Conservation (phyloP, 1,140 invertebrate genomes). For the Bombus waltoni region DNA sequence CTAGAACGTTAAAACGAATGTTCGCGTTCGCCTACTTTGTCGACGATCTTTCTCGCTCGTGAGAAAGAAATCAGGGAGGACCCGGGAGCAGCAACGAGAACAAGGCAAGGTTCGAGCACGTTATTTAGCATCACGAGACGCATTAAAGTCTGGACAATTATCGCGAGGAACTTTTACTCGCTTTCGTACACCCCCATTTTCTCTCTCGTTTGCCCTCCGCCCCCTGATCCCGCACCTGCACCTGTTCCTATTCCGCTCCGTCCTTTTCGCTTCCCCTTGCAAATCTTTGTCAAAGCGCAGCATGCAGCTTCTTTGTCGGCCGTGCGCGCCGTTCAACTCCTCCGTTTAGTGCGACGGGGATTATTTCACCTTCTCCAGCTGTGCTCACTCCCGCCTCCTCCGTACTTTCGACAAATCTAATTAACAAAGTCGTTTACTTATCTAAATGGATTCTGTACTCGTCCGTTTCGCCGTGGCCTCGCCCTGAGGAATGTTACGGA, state of each 20-base stretch:
- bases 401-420: conserved; percentile 79
- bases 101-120: conserved; percentile 36
- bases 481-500: conserved; percentile 37
- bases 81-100: background rate
- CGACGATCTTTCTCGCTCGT: background rate
- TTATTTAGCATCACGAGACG: conserved; percentile 44
- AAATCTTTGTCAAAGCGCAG: conserved; percentile 66
- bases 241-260: background rate
- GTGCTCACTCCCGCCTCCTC: conserved; percentile 57
- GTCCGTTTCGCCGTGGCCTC: conserved; percentile 65
- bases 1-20: background rate
- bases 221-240: background rate
- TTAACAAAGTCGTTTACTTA: conserved; percentile 81
- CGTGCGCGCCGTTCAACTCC: conserved; percentile 51
- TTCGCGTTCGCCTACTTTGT: background rate
- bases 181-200: conserved; percentile 35
- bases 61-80: conserved; percentile 21
- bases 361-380: conserved; percentile 74
- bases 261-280: conserved; percentile 1
- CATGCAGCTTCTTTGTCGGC: conserved; percentile 71
- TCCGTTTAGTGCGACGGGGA: conserved; percentile 72
- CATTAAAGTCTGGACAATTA: conserved; percentile 53
- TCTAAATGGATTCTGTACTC: conserved; percentile 79
- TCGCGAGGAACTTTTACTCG: conserved; percentile 49
- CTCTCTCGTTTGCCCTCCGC: background rate